A percentile compares a stretch with the other conserved stretches of the same genome.
These are phyloP conservation scores for Eilema sororculum DNA, from an alignment of 2,888 invertebrate genomes.

Conservation along the genomic window DNA sequence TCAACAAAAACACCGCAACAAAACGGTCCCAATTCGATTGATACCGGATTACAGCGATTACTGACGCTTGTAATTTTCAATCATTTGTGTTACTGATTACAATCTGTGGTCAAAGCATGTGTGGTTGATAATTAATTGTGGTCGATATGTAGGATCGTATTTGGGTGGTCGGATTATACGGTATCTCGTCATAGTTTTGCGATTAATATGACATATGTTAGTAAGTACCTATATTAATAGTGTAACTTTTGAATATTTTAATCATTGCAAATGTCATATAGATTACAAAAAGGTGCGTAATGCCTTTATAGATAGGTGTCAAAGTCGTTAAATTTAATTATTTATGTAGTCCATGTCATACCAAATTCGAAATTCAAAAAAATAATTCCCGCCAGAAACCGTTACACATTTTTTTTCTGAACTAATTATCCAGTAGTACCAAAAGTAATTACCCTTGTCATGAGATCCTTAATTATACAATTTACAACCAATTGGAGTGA, in stretches of 20 bases:
- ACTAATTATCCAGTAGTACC: too few relatives aligned
- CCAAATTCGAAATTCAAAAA: too few relatives aligned
- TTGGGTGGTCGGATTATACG: constrained; percentile 57
- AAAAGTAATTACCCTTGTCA: too few relatives aligned
- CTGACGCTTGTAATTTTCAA: constrained; percentile 67
- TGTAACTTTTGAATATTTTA: background rate
- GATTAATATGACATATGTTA: constrained; percentile 1
- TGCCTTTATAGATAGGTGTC: too few relatives aligned
- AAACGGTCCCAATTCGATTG: constrained; percentile 63
- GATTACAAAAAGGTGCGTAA: too few relatives aligned
- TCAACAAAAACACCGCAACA: constrained; percentile 63
- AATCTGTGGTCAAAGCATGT: constrained; percentile 62
- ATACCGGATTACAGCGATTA: constrained; percentile 72
- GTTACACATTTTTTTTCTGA: too few relatives aligned
- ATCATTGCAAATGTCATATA: background rate
- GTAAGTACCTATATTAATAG: background rate
- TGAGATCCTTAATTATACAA: too few relatives aligned
- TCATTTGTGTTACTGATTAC: constrained; percentile 52
- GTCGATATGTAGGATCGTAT: constrained; percentile 39
- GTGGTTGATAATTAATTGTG: constrained; percentile 56
- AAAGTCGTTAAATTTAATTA: too few relatives aligned
- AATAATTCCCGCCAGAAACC: too few relatives aligned
- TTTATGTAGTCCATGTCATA: too few relatives aligned
- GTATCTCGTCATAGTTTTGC: constrained; percentile 14
- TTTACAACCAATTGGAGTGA: too few relatives aligned